These are phyloP conservation scores for Dicentrarchus labrax DNA, from an alignment of 2,113 vertebrate species.

Conservation along the genomic window DNA sequence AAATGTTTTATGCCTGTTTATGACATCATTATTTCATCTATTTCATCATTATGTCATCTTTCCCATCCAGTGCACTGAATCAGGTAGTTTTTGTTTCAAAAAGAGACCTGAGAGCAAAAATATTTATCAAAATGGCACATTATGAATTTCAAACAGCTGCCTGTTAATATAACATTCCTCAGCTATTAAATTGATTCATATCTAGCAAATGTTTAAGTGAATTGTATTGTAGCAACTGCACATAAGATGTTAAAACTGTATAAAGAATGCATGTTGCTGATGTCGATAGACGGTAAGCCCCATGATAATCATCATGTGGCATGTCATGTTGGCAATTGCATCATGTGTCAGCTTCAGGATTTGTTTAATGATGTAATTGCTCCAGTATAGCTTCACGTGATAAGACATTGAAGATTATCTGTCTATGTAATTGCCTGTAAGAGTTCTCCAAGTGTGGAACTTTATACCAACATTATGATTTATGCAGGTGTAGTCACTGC, in stretches of 20 bases:
- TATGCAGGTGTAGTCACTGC: background rate
- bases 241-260: background rate
- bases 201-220: background rate
- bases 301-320: constrained; percentile 5
- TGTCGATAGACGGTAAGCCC: background rate
- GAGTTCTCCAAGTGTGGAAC: background rate
- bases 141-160: background rate
- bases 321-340: constrained; percentile 23
- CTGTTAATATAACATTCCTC: background rate
- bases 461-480: background rate
- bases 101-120: constrained; percentile 1
- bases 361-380: constrained; percentile 26
- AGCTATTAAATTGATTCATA: background rate
- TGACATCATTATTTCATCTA: constrained; percentile 11
- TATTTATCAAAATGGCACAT: background rate
- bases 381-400: background rate
- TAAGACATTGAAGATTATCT: background rate
- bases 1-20: background rate
- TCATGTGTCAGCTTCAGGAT: constrained; percentile 17
- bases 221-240: background rate
- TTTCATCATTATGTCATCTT: constrained; percentile 16
- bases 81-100: background rate
- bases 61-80: background rate
- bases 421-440: background rate
- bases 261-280: background rate